Conservation (phyloP, 2,888 invertebrate genomes). For the Galerucella pusilla region DNA sequence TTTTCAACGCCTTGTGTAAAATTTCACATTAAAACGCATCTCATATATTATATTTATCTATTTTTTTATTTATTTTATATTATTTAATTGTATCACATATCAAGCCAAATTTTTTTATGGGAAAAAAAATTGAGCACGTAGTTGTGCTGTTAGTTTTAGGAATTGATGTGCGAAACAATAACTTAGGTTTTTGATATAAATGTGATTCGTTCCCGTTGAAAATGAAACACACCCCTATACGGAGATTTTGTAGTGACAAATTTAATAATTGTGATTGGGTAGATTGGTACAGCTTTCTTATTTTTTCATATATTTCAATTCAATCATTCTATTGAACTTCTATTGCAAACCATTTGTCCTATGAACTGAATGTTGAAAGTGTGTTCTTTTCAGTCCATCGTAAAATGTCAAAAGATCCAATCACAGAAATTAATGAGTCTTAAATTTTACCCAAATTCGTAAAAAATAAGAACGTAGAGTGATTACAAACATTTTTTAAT, state of each 20-base stretch:
- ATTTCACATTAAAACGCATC: background rate
- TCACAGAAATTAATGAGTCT: background rate
- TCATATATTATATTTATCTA: background rate
- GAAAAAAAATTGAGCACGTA: constrained; percentile 8
- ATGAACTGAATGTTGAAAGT: too few species aligned
- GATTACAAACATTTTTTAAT: background rate
- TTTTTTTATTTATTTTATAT: background rate
- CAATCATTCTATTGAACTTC: too few species aligned
- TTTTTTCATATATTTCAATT: too few species aligned
- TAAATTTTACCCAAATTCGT: background rate
- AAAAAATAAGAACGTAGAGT: background rate
- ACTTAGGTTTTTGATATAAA: constrained; percentile 29
- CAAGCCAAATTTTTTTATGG: constrained; percentile 13
- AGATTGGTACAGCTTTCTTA: background rate
- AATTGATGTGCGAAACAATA: constrained; percentile 44
- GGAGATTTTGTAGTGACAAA: background rate
- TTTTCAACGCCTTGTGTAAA: background rate
- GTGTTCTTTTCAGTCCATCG: constrained; percentile 37
- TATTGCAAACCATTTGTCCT: too few species aligned
- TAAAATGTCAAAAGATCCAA: constrained; percentile 20
- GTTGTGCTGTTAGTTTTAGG: constrained; percentile 22
- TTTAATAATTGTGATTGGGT: constrained; percentile 6
- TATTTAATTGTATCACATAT: constrained; percentile 27
- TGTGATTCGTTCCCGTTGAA: constrained; percentile 9
- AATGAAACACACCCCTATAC: background rate